Evolutionary conservation across 2,797 vertebrate genomes (phyloP), one percentile per base, ranked within the genome.

Genomic region (Centropyge bicolor): DNA sequence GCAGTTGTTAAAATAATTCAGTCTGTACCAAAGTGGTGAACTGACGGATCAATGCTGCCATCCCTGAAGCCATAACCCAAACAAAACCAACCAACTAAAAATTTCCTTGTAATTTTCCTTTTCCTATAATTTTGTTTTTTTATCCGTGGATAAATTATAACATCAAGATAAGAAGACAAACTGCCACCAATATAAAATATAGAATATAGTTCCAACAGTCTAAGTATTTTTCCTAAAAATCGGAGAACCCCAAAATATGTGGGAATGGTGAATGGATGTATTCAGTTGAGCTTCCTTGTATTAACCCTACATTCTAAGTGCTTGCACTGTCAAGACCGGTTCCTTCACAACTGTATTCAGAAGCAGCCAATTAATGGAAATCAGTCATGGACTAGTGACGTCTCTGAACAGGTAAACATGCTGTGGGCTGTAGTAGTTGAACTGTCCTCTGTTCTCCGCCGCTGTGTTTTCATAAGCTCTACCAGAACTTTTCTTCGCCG

Each of bases 361-460:
- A 62, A 51, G 63, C n/a, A 52, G 43, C 35, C 40, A 87, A 43
- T 78, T 79, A 80, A 36, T 78, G 41, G 59, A 70, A 81, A 79
- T 84, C 70, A 78, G 54, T 86, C 2, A 40, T 10, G 12, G 52
- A 40, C 38, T n/a, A 16, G 4, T 54, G 45, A 48, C 52, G 51
- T 14, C n/a, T 45, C 70, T 52, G 19, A 49, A 20, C 24, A 84
- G 55, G 78, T 73, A 48, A 55, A 63, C 38, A 48, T 63, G 22
- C 49, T 65, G 27, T 70, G 35, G 3, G 20, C 27, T 31, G 12
- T 43, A 65, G 20, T 31, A 59, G n/a, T 43, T 72, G 17, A 70
- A 46, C 40, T 59, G n/a, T 49, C 40, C 8, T 70, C 27, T 65
- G 19, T 2, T 38, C 27, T 67, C 17, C 27, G 24, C n/a, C 63